Conservation (phyloP, 2,888 invertebrate species). For the Daptonema setosum region DNA sequence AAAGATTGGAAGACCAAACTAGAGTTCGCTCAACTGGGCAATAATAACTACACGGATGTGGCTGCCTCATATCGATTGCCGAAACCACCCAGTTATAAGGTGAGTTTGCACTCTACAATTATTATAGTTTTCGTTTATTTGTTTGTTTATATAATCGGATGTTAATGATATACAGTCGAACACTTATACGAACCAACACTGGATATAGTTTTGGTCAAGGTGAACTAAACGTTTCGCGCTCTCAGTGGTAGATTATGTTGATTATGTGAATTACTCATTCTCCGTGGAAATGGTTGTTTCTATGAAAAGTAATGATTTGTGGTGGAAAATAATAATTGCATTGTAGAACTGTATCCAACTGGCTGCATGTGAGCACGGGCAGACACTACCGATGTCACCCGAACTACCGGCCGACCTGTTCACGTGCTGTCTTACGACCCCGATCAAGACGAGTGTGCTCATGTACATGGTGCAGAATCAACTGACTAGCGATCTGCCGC, state of each 20-base stretch:
- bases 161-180: too few species aligned
- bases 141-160: too few species aligned
- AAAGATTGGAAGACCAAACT: conserved; percentile 45
- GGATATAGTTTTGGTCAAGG: too few species aligned
- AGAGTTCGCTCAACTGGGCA: not conserved
- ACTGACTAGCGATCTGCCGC: not conserved
- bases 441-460: conserved; percentile 49
- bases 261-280: too few species aligned
- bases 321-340: not conserved
- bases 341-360: conserved; percentile 47
- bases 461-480: conserved; percentile 14
- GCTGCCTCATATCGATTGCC: not conserved
- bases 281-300: too few species aligned
- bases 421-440: conserved; percentile 90
- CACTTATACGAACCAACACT: too few species aligned
- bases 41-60: not conserved
- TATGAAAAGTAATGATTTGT: too few species aligned
- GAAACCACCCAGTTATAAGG: not conserved
- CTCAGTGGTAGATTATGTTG: too few species aligned
- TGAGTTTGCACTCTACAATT: not conserved
- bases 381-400: conserved; percentile 84
- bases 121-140: too few species aligned
- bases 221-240: too few species aligned
- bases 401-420: conserved; percentile 90
- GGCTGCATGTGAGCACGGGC: conserved; percentile 78